Base-by-base conservation (phyloP, 2,113 vertebrate species). In the Mustela nigripes region DNA sequence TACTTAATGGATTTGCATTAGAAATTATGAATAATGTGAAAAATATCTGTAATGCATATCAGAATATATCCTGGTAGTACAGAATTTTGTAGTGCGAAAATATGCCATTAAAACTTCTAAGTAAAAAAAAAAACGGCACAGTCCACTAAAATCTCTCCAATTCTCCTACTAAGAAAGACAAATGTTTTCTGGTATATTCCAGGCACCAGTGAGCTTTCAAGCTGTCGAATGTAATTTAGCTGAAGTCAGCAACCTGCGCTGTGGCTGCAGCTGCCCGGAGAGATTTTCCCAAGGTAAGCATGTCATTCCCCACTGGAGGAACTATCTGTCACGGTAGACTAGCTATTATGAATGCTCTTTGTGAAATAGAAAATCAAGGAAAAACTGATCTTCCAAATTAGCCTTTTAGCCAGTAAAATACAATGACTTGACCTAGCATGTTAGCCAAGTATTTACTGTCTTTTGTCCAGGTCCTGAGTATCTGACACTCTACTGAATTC, bases 181-280 rank as follows among this genome's bases (percentile, higher is more conserved):
- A 97, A 97, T 92, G 87, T 95, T 96, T 96, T 95, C 95, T 97
- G 80, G 92, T 96, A 92, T 65, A 81, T 63, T 94, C 76, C 90
- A 96, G 92, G 83, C 95, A 96, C 97, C 96, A 98, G 89, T 92
- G 76, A 96, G 87, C 84, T 97, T 98, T 98, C 97, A 97, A 39
- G 94, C 92, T 98, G 95, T 97, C 24, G 3, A 96, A 85, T 67
- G 85, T 73, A 94, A 96, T 97, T 79, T 81, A 95, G 83, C 92
- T 92, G 91, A 97, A 98, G 88, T 96, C 95, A 96, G 96, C 94
- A 96, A 91, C 58, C 86, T 98, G 83, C 39, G 56, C 90, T 95
- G 42, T 6, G 69, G 42, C 69, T 81, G 19, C 82, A 95, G 84
- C 97, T 98, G 87, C 84, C 97, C 88, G 63, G 97, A 91, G 69